A percentile compares a stretch with the other conserved stretches of the same genome.
These are phyloP conservation scores for Epistrophe eligans DNA, from an alignment of 2,888 invertebrate genomes.

Conservation along the genomic window DNA sequence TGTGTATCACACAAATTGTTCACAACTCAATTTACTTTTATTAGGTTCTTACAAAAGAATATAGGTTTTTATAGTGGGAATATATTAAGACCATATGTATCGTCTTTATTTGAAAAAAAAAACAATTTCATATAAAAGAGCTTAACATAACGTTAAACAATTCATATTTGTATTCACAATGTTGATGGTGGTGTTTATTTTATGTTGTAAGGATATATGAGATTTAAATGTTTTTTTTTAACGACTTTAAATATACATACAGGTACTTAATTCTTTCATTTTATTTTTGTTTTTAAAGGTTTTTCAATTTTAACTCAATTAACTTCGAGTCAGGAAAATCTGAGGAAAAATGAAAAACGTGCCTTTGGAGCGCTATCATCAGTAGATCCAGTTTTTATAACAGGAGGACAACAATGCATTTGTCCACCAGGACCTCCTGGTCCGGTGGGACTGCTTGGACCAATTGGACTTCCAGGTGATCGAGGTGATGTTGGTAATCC, in stretches of 20 bases:
- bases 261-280: too few species aligned
- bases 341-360: background rate
- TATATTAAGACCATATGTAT: background rate
- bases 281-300: background rate
- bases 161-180: constrained; percentile 21
- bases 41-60: background rate
- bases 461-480: constrained; percentile 15
- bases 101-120: background rate
- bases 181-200: constrained; percentile 21
- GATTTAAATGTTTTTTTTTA: background rate
- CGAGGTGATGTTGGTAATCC: constrained; percentile 30
- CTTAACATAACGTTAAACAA: background rate
- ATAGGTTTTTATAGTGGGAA: background rate
- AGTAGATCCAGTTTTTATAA: constrained; percentile 1
- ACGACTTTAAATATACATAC: background rate
- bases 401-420: background rate
- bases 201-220: constrained; percentile 21
- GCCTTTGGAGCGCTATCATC: background rate
- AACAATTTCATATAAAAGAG: constrained; percentile 23
- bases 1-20: constrained; percentile 17
- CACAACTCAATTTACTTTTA: constrained; percentile 22
- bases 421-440: constrained; percentile 74
- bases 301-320: background rate
- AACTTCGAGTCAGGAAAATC: background rate
- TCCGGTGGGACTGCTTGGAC: constrained; percentile 44